Base-by-base conservation (phyloP, 2,888 invertebrate species). In the Formica aserva region DNA sequence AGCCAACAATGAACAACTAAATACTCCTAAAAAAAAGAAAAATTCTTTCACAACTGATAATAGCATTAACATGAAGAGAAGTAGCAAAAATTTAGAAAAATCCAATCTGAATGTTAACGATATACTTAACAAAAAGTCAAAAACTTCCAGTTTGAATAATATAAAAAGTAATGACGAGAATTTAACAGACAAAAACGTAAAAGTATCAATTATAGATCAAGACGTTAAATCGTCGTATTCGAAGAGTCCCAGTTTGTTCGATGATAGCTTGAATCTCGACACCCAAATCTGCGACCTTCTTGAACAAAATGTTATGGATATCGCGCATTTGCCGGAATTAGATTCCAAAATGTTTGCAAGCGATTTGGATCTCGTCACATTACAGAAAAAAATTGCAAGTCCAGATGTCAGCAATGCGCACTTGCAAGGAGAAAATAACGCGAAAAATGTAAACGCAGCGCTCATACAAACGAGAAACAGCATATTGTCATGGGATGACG, bases 201-300 rank as follows among this genome's bases (percentile, higher is more conserved):
- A 8, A 22, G 3, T 13, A 41, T 35, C 74, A 13, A 75, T 48
- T 67, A 72, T 82, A 15, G 57, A 76, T 9, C 60, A 22, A 13
- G 48, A 60, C 35, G 3, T 32, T 22, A 84, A 82, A 81, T n/a
- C 11, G 26, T 38, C 62, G 35, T 35, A 32, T 81, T 86, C 90
- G n/a, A 82, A 80, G 48, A 95, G 95, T 93, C 95, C 96, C 3
- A 96, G 95, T 93, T 91, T 96, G 67, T 96, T 96, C 92, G 96
- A 95, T 87, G 96, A 96, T 69, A 96, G 96, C 90, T 94, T 96
- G 55, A 95, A 95, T 45, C 88, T 96, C 63, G 96, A 96, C 88
- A 94, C 95, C 63, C 95, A 96, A 91, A 93, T 96, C 18, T 95
- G 95, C 89, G 95, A 95, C 85, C 92, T 95, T 45, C 91, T 96